Evolutionary conservation across 1,140 invertebrate species (phyloP), one percentile per base, ranked within the genome.

Genomic region (Nasonia giraulti): DNA sequence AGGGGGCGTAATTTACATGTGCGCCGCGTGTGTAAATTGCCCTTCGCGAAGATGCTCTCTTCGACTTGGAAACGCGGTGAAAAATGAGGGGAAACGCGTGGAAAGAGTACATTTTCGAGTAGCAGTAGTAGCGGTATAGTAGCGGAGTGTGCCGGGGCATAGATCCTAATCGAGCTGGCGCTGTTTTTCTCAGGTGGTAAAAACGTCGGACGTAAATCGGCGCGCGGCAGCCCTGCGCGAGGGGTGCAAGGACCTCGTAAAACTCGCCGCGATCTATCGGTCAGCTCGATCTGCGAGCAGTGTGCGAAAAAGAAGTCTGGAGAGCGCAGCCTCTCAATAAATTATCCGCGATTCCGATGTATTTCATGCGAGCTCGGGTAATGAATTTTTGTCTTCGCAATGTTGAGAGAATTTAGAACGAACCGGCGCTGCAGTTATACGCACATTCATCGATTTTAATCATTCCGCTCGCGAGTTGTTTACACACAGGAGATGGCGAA

Each of bases 191-290:
- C 31, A 55, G 68, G 73, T 80, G 77, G 78, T 80, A 85, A 85
- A 85, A 85, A 80, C 69, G 79, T 85, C 83, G 62, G 55, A n/a
- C 78, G 78, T 85, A 85, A 85, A 85, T 85, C 83, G 77, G 55
- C 47, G 55, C 31, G 17, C 12, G 14, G 23, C 14, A 17, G 27
- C 31, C 55, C 14, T 62, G 33, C 37, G 33, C 33, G 55, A 37
- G 23, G 73, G 66, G 75, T 80, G 78, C 69, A 84, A 73, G 33
- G 69, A 66, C 77, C 75, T 80, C 76, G 77, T 84, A 80, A 84
- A 84, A 80, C 20, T 66, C 31, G 17, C 69, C 3, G 10, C 50
- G 10, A 79, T 62, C 71, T 84, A 80, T 84, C 77, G 68, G 4
- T 3, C 37, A 6, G 73, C 55, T 40, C 73, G 81, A 78, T 86